These are phyloP conservation scores for Lasioglossum figueresi DNA, from an alignment of 2,888 invertebrate genomes.

Conservation along the genomic window DNA sequence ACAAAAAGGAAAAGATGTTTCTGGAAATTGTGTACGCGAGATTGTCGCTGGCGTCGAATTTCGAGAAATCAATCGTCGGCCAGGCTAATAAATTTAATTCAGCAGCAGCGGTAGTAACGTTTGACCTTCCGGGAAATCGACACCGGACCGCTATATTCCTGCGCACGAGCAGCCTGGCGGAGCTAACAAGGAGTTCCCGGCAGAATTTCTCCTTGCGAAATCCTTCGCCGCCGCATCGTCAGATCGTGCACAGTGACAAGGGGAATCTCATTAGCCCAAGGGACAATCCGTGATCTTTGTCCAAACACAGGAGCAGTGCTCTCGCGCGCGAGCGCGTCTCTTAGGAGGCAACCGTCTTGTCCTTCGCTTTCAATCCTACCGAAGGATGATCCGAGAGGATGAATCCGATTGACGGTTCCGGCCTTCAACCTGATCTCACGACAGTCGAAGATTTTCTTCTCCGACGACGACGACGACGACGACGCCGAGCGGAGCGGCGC, in stretches of 20 bases:
- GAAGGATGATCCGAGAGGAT: constrained; percentile 63
- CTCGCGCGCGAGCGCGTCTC: constrained; percentile 27
- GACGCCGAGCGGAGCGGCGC: not conserved
- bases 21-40: not conserved
- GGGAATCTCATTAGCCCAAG: constrained; percentile 69
- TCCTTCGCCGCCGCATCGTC: constrained; percentile 60
- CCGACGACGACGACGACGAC: not conserved
- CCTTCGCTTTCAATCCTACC: constrained; percentile 54
- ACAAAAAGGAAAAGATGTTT: not conserved
- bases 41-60: not conserved
- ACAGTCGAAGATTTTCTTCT: constrained; percentile 19
- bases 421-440: constrained; percentile 62
- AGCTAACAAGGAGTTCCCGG: constrained; percentile 69
- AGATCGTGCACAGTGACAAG: constrained; percentile 68
- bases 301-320: constrained; percentile 64
- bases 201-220: constrained; percentile 63
- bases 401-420: constrained; percentile 71
- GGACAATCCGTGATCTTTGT: constrained; percentile 71
- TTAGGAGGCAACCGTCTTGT: constrained; percentile 48
- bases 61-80: constrained; percentile 12
- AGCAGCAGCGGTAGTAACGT: constrained; percentile 28
- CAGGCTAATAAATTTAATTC: constrained; percentile 50
- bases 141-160: constrained; percentile 54
- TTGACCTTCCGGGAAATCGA: constrained; percentile 68
- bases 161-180: constrained; percentile 40